These are phyloP conservation scores for Gopherus flavomarginatus DNA, from an alignment of 2,113 vertebrate genomes.

Conservation along the genomic window DNA sequence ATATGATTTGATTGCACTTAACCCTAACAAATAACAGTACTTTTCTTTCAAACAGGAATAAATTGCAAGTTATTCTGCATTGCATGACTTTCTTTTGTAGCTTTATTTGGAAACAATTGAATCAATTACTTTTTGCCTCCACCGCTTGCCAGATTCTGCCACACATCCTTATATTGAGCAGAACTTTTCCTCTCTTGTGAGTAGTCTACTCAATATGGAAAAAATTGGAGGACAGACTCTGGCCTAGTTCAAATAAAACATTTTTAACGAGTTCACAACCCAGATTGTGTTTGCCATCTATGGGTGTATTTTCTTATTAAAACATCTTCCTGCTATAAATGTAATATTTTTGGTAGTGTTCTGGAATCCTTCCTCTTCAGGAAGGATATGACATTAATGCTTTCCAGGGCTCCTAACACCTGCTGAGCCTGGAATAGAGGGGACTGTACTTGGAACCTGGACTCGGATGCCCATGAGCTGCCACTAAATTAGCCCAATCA, in stretches of 20 bases:
- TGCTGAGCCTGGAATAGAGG: too few species aligned
- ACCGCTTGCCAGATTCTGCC: background rate
- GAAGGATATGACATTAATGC: background rate
- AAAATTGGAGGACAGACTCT: fast-evolving
- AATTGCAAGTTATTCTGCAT: background rate
- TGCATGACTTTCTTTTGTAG: background rate
- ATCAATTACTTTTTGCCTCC: background rate
- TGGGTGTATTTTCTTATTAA: background rate
- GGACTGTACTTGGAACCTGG: too few species aligned
- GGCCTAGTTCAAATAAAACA: background rate
- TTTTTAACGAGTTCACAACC: background rate
- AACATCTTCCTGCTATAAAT: background rate
- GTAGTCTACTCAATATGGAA: too few species aligned
- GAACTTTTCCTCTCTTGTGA: too few species aligned
- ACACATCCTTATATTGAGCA: too few species aligned
- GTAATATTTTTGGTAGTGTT: background rate
- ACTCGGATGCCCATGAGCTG: too few species aligned
- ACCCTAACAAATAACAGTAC: background rate
- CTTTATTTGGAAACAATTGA: background rate
- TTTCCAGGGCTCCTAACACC: background rate
- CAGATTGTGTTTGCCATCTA: background rate
- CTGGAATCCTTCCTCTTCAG: too few species aligned
- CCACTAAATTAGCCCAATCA: too few species aligned
- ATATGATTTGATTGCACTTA: slow-evolving; percentile 15
- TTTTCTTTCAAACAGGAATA: background rate